Evolutionary conservation across 2,888 invertebrate species (phyloP), one percentile per base, ranked within the genome.

Genomic region (Drosophila pseudotalamancana): DNA sequence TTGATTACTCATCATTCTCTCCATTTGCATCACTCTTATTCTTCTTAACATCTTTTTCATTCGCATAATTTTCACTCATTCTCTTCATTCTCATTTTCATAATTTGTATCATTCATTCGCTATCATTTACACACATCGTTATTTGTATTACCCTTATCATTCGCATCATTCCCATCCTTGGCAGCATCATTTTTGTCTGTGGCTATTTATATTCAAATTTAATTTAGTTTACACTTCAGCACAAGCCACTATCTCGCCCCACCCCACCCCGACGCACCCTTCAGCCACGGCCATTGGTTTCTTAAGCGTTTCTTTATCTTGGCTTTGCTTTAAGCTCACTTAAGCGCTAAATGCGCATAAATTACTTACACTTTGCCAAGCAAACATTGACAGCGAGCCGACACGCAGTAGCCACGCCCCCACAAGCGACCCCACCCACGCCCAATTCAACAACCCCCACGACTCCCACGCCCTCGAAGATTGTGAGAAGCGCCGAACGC

Each of bases 311-410:
- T 73, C 72, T 70, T 79, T 76, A 73, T 71, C 68, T 69, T 77
- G 48, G 80, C 72, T 74, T 69, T 66, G 65, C 56, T 83, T 77
- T 82, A 72, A 85, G 82, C 82, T 70, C 85, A 85, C 82, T 83
- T 85, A 64, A 85, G 82, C 79, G 79, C 85, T 83, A 85, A 83
- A 83, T 83, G 85, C 82, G 85, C 85, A 83, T 83, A 85, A 83
- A 83, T 85, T 83, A 85, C 80, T 85, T 80, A 83, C 85, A 82
- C 85, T 83, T 85, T 80, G 72, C 68, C 77, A 71, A 72, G 77
- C 86, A 83, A 83, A 82, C 86, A 85, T 85, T 82, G 85, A 83
- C 82, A 75, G 72, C 63, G 45, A 23, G 61, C 59, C 69, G 50
- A 73, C 73, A 73, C 74, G 70, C 71, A 56, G 50, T 11, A 29